Evolutionary conservation across 35 echinoderm and acorn worm genomes (phyloP).

Genomic region (Ophioderma brevispina): DNA sequence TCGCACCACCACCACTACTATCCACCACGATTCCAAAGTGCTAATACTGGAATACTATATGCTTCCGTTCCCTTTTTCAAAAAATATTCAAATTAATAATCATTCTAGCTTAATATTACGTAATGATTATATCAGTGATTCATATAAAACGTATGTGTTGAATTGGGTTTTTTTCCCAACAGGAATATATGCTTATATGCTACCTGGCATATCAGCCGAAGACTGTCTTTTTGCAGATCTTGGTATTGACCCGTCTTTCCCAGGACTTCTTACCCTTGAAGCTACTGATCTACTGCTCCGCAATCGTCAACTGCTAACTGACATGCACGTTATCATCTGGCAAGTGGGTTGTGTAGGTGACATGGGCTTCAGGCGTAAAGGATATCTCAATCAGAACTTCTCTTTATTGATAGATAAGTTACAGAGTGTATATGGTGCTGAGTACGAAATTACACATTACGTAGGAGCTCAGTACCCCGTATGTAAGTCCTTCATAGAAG

Average conservation of each 20-base stretch:
- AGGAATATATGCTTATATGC: conserved; percentile 6
- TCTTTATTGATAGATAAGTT: neutral
- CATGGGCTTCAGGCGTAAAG: conserved; percentile 20
- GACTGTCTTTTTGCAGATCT: conserved; percentile 21
- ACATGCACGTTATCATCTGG: conserved; percentile 27
- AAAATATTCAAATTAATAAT: too few relatives aligned
- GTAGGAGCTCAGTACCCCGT: conserved; percentile 4
- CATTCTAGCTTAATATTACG: too few relatives aligned
- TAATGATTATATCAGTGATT: too few relatives aligned
- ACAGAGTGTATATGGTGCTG: neutral
- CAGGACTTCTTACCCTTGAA: conserved; percentile 4
- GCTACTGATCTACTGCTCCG: conserved; percentile 25
- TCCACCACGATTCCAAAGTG: too few relatives aligned
- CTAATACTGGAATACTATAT: too few relatives aligned
- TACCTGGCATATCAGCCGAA: conserved; percentile 21
- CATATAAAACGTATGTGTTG: too few relatives aligned
- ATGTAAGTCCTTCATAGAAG: neutral
- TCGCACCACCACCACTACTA: too few relatives aligned
- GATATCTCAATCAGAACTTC: neutral
- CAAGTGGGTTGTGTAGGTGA: conserved; percentile 34
- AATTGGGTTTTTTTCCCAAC: too few relatives aligned
- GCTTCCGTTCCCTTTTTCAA: too few relatives aligned
- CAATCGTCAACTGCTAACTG: conserved; percentile 3
- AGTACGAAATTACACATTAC: neutral
- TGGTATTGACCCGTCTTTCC: conserved; percentile 17